Evolutionary conservation across 2,797 vertebrate genomes (phyloP).

Genomic region (Margarornis squamiger): DNA sequence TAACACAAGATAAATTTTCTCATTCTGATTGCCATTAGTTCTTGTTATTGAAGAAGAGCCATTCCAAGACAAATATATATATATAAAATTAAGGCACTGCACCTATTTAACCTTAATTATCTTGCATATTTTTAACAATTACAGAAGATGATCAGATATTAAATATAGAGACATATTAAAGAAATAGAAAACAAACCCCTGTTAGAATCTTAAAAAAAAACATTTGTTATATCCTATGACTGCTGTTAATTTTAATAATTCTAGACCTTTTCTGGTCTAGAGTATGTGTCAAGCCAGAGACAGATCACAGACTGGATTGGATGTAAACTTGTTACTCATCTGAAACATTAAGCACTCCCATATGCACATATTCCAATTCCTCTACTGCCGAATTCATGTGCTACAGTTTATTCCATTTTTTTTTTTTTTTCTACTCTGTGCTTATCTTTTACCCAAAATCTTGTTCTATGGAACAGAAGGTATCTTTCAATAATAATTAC

Average conservation of each 20-base stretch:
- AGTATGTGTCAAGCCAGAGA: not conserved
- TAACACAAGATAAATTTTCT: not conserved
- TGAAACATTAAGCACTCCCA: not conserved
- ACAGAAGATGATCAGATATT: not conserved
- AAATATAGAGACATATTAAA: not conserved
- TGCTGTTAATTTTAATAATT: not conserved
- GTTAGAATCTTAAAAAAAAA: not conserved
- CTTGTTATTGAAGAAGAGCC: not conserved
- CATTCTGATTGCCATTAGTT: not conserved
- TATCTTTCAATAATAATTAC: not conserved
- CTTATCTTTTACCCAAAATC: not conserved
- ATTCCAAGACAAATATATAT: not conserved
- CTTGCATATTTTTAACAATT: not conserved
- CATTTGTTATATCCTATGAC: not conserved
- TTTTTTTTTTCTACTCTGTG: not conserved
- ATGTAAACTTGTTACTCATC: not conserved
- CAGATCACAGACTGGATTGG: not conserved
- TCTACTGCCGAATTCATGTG: not conserved
- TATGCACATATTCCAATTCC: not conserved
- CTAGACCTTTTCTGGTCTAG: not conserved
- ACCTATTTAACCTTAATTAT: not conserved
- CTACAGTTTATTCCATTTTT: not conserved
- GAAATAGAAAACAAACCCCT: not conserved
- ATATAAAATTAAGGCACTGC: not conserved
- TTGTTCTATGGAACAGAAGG: not conserved